A percentile compares a stretch with the other conserved stretches of the same genome.
Evolutionary conservation across 2,113 vertebrate genomes (phyloP).

Genomic region (Sigmodon hispidus): DNA sequence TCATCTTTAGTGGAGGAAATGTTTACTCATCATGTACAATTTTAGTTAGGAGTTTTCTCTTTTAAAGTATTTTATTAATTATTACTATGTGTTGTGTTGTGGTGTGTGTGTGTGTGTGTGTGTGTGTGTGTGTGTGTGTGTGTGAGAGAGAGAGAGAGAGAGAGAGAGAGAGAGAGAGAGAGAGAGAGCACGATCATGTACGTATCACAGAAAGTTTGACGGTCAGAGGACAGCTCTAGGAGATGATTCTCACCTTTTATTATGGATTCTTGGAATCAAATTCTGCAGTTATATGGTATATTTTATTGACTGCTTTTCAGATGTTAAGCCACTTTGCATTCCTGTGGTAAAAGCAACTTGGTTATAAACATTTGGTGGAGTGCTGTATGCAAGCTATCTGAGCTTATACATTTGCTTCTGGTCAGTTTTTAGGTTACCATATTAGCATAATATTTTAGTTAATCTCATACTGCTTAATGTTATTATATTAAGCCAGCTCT

Average conservation of each 20-base stretch:
- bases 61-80: background rate
- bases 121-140: background rate
- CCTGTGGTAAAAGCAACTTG: background rate
- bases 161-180: background rate
- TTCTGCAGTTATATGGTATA: background rate
- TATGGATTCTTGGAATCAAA: background rate
- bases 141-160: too few relatives aligned
- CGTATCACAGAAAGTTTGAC: background rate
- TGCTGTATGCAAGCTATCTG: background rate
- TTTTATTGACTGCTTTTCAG: constrained; percentile 30
- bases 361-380: constrained; percentile 6
- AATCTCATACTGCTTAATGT: constrained; percentile 9
- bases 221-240: background rate
- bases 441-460: constrained; percentile 36
- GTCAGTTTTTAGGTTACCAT: background rate
- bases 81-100: background rate
- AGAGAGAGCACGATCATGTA: background rate
- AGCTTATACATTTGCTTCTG: constrained; percentile 11
- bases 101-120: background rate
- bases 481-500: constrained; percentile 31
- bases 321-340: constrained; percentile 43
- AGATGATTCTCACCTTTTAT: background rate
- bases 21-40: background rate
- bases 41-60: background rate
- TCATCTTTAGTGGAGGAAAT: background rate